Evolutionary conservation across 1,140 invertebrate species (phyloP), one percentile per base, ranked within the genome.

Genomic region (Trissolcus basalis): DNA sequence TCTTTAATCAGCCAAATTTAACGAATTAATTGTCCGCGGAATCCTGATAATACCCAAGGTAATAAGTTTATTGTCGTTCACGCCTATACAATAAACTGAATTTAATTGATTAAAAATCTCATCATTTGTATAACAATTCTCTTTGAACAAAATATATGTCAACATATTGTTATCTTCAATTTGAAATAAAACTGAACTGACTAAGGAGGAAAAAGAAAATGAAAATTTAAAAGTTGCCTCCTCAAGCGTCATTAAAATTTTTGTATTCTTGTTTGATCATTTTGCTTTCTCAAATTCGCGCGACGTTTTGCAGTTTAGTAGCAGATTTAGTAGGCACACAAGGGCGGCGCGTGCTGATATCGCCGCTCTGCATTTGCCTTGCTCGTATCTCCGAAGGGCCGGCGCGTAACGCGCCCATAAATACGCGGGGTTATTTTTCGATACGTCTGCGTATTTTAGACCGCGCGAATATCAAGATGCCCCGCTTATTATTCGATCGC

Each of bases 311-410:
- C 71, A 69, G 77, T 69, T 84, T 83, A 85, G 84, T 80, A 55
- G 80, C 79, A 86, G 82, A 88, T 88, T 88, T 88, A 88, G 83
- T 87, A 65, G 81, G 85, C 79, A 88, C 83, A 88, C 86, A 88
- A 84, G 80, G 83, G 77, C 81, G 84, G 81, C 79, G 82, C 81
- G 84, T 85, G 86, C 85, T 87, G 86, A 88, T 87, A 88, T 86
- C 85, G 81, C 86, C 61, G 73, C 84, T 60, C 69, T 64, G 74
- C 71, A 65, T 69, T 64, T 76, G 69, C 82, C 79, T 80, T 72
- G 49, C 51, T 61, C 51, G 56, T 77, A 77, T 77, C 74, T 77
- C 49, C 16, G 44, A 56, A 77, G 65, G 68, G 63, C 19, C 19
- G 56, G 48, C 56, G 51, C 45, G 61, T 64, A 63, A 64, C 51